Evolutionary conservation across 2,888 invertebrate genomes (phyloP), one percentile per base, ranked within the genome.

Genomic region (Nemotelus pantherinus): DNA sequence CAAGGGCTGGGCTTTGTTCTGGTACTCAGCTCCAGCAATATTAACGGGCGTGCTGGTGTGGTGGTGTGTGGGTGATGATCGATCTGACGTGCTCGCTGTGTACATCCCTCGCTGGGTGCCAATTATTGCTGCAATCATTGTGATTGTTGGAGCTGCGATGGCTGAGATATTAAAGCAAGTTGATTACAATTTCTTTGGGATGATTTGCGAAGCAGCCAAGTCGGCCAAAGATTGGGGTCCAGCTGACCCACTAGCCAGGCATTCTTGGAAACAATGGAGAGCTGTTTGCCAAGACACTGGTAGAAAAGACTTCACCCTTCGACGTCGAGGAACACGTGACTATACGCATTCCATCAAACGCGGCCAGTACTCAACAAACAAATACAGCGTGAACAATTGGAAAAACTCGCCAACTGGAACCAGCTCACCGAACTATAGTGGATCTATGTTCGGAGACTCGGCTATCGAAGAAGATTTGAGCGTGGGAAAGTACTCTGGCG

Each of bases 201-300:
- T 87, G 87, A 87, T 87, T 25, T 86, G 86, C 76, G 88, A 87
- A 79, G 87, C 87, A 2, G 86, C 87, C 0, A 87, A 86, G 70
- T 84, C 87, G n/a, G 86, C 88, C 2, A 87, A 87, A 79, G 88
- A 87, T 82, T 87, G 88, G 88, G 87, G 87, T 2, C 87, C 87
- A 9, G 87, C 87, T 1, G 87, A 87, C 82, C 88, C 87, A 0
- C 79, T 87, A 77, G 87, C 87, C 0, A 83, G 87, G 0, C 87
- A 87, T 77, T 85, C 87, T 44, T 87, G 87, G 87, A 87, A 87
- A 80, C 88, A 87, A 78, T 87, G 87, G 87, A 85, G 87, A 45
- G 85, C 86, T 0, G 87, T 87, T 2, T 87, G 88, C 48, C 87
- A 86, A 79, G 88, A 87, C 57, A 87, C 87, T 0, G 87, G 88